phyloP scores from a whole-genome alignment of 2,888 invertebrate genomes.

The Branchellion lobata region DNA sequence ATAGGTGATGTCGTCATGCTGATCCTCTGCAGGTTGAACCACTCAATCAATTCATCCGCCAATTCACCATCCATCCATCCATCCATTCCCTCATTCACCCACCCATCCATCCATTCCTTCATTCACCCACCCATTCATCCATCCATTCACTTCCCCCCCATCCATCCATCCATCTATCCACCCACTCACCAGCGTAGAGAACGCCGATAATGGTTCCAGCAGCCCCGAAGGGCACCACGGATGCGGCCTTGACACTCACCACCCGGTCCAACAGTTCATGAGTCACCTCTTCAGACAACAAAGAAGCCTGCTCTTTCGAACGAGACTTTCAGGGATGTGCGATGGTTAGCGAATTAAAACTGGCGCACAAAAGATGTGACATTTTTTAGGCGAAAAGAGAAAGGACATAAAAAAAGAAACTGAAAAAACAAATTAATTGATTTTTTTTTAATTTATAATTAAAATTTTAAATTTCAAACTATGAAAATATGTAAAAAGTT shows the following conservation, averaged over 20 bases:
- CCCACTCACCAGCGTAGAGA: conserved; percentile 28
- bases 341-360: neutral
- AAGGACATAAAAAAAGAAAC: no score
- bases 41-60: neutral
- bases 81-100: neutral
- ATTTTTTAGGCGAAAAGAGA: neutral
- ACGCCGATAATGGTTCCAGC: conserved; percentile 80
- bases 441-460: no score
- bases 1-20: conserved; percentile 68
- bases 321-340: neutral
- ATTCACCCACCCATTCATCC: neutral
- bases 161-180: neutral
- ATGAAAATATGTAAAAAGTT: no score
- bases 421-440: no score
- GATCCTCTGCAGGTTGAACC: conserved; percentile 52
- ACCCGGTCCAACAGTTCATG: conserved; percentile 80
- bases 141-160: no score
- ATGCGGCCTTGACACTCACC: conserved; percentile 74
- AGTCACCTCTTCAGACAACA: conserved; percentile 70
- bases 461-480: no score
- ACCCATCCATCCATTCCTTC: no score
- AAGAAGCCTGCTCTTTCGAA: conserved; percentile 51
- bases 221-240: conserved; percentile 77
- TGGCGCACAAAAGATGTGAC: neutral
- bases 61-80: neutral